A percentile compares a stretch with the other conserved stretches of the same genome.
Evolutionary conservation across 2,113 vertebrate species (phyloP).

Genomic region (Cavia aperea): DNA sequence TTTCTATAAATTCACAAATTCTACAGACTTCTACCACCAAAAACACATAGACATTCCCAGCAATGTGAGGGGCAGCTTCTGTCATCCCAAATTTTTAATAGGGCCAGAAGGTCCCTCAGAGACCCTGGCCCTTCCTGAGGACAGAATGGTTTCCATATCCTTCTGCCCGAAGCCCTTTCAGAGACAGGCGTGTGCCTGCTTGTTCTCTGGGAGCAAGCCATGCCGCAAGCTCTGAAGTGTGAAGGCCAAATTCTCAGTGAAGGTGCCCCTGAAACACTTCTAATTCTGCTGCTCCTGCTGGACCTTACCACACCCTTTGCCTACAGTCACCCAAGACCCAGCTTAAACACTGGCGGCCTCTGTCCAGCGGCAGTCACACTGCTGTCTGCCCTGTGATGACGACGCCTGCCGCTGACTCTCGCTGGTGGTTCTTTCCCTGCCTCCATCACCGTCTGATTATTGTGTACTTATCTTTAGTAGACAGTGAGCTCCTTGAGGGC

Average conservation of each 20-base stretch:
- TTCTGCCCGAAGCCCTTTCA: background rate
- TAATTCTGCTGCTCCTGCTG: background rate
- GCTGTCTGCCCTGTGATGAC: background rate
- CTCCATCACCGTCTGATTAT: background rate
- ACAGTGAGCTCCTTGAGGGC: background rate
- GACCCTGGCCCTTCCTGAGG: background rate
- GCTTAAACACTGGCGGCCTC: background rate
- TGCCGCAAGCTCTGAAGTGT: background rate
- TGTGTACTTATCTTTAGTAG: background rate
- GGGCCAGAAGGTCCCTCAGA: background rate
- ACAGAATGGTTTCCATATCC: background rate
- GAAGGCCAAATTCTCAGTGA: background rate
- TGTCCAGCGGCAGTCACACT: too few relatives aligned
- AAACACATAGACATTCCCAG: background rate
- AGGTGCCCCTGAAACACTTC: background rate
- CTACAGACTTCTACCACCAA: background rate
- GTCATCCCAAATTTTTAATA: background rate
- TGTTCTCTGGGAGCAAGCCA: background rate
- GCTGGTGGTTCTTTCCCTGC: too few relatives aligned
- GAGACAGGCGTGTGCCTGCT: background rate
- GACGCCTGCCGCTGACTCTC: background rate
- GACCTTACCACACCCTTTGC: background rate
- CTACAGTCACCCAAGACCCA: background rate
- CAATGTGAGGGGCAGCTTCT: background rate
- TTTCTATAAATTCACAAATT: background rate